These are phyloP conservation scores for Meandrina meandrites DNA, from an alignment of 92 coral and sea anemone genomes.

Conservation along the genomic window DNA sequence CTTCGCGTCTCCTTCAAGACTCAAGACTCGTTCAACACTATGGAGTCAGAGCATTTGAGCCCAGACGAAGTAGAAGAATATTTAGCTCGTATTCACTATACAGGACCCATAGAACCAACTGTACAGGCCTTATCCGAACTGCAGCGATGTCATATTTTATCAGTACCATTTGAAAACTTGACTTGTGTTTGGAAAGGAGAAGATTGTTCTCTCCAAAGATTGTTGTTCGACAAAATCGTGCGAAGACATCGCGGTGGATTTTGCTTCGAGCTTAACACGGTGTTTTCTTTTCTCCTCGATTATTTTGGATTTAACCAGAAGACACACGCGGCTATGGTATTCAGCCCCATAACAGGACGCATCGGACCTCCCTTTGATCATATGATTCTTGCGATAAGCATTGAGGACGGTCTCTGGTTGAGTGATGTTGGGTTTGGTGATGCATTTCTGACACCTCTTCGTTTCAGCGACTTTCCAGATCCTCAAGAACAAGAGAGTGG, in stretches of 20 bases:
- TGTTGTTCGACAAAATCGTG: constrained; percentile 61
- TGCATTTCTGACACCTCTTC: constrained; percentile 38
- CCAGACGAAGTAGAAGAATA: constrained; percentile 38
- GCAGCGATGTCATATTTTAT: constrained; percentile 44
- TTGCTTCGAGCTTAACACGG: constrained; percentile 58
- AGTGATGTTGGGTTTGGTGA: constrained; percentile 65
- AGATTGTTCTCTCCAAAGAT: constrained; percentile 26
- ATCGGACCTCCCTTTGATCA: constrained; percentile 18
- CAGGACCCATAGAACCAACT: constrained; percentile 49
- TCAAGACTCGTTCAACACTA: no score
- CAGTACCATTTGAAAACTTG: constrained; percentile 68
- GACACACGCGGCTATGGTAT: constrained; percentile 29
- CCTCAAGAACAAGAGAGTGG: constrained; percentile 41
- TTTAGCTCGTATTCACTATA: constrained; percentile 53
- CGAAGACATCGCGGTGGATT: constrained; percentile 59
- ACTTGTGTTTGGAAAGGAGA: constrained; percentile 37
- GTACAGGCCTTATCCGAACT: constrained; percentile 36
- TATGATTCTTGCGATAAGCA: constrained; percentile 10
- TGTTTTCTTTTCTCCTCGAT: constrained; percentile 50
- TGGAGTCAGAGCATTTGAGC: background rate
- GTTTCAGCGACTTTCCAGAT: constrained; percentile 31
- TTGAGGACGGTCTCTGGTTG: constrained; percentile 39
- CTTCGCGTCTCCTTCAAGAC: no score
- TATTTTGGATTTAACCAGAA: constrained; percentile 35
- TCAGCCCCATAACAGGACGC: background rate